These are phyloP conservation scores for Thalassoma bifasciatum DNA, from an alignment of 2,113 vertebrate genomes.

Conservation along the genomic window DNA sequence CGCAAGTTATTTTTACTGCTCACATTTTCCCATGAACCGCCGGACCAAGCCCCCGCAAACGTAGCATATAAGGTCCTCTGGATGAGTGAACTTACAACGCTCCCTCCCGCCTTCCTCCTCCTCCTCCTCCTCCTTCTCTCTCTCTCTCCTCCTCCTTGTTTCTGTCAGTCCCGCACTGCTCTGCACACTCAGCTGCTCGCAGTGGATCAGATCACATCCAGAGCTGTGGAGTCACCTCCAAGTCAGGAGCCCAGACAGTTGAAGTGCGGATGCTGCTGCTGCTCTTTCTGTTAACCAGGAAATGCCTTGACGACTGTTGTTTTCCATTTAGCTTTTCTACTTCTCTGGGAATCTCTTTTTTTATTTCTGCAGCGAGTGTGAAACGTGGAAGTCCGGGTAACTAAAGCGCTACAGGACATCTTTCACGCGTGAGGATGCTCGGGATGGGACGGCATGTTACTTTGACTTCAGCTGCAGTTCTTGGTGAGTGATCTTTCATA, in stretches of 20 bases:
- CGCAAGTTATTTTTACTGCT: constrained; percentile 23
- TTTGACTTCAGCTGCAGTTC: constrained; percentile 38
- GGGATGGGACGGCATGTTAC: constrained; percentile 16
- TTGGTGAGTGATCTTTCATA: constrained; percentile 57
- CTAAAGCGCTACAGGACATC: constrained; percentile 15
- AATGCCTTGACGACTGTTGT: constrained; percentile 18
- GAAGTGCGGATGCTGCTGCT: constrained; percentile 28
- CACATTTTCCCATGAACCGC: constrained; percentile 58
- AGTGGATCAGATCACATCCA: constrained; percentile 33
- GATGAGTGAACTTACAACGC: constrained; percentile 14
- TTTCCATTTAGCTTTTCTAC: neutral
- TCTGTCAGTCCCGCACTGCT: constrained; percentile 3
- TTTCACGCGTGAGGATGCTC: constrained; percentile 58
- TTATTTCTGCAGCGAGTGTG: neutral
- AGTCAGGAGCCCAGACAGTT: constrained; percentile 21
- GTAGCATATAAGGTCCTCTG: constrained; percentile 5
- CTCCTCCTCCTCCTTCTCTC: constrained; percentile 5
- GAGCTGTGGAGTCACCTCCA: neutral
- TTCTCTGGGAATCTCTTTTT: constrained; percentile 14
- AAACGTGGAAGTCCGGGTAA: constrained; percentile 30
- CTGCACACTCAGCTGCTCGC: constrained; percentile 4
- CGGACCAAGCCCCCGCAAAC: constrained; percentile 28
- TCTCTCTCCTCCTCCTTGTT: constrained; percentile 10
- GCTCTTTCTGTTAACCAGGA: constrained; percentile 29
- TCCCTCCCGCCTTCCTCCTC: constrained; percentile 22